These are phyloP conservation scores for Lordiphosa andalusiaca DNA, from an alignment of 2,888 invertebrate species.

Conservation along the genomic window DNA sequence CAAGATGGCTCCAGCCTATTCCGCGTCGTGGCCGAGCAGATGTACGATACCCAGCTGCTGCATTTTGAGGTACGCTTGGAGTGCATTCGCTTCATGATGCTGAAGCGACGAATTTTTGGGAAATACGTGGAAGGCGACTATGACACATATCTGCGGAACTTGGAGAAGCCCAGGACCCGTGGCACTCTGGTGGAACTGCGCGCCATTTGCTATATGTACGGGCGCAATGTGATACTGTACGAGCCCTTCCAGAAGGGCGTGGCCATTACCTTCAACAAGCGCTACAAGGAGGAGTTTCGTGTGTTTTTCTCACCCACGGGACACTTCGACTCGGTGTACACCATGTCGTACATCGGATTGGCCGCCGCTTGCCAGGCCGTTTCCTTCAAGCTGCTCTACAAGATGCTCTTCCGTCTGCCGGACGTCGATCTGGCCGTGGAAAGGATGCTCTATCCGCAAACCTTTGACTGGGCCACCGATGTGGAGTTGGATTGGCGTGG, in stretches of 20 bases:
- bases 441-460: constrained; percentile 85
- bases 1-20: constrained; percentile 93
- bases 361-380: constrained; percentile 93
- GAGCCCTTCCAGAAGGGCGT: constrained; percentile 80
- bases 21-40: constrained; percentile 92
- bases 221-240: constrained; percentile 87
- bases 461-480: constrained; percentile 48
- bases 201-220: constrained; percentile 86
- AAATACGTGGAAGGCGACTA: constrained; percentile 84
- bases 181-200: constrained; percentile 86
- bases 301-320: constrained; percentile 83
- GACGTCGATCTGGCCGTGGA: constrained; percentile 87
- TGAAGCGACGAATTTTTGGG: constrained; percentile 84
- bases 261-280: constrained; percentile 71
- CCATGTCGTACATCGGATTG: constrained; percentile 85
- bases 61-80: constrained; percentile 87
- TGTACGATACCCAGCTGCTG: constrained; percentile 84
- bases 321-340: constrained; percentile 92
- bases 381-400: constrained; percentile 90
- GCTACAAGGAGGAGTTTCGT: constrained; percentile 74
- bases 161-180: constrained; percentile 85
- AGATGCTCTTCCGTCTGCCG: constrained; percentile 88
- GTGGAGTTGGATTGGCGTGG: constrained; percentile 58
- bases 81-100: constrained; percentile 86
- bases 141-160: constrained; percentile 85